Conservation (phyloP, 2,113 vertebrate species). For the Microcebus ravelobensis region DNA sequence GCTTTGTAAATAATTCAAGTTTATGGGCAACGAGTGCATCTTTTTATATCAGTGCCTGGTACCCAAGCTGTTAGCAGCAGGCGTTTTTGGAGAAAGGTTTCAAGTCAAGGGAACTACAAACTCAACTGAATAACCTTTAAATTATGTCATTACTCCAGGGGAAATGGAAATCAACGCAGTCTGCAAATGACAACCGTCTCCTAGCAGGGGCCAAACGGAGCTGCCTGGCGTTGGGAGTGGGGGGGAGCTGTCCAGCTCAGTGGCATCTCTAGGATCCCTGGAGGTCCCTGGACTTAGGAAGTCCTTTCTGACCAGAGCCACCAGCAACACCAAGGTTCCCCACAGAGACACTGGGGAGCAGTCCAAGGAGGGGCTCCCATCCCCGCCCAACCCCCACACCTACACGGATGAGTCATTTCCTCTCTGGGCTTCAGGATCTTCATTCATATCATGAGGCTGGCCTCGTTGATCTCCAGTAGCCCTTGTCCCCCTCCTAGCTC, state of each 20-base stretch:
- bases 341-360: not conserved
- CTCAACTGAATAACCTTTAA: slow-evolving; percentile 48
- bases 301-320: not conserved
- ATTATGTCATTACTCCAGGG: not conserved
- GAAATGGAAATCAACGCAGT: slow-evolving; percentile 24
- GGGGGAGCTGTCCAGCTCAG: not conserved
- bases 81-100: slow-evolving; percentile 42
- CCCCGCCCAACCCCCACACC: not conserved
- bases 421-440: slow-evolving; percentile 19
- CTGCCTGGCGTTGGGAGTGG: not conserved
- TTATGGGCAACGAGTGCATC: not conserved
- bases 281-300: not conserved
- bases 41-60: slow-evolving; percentile 37
- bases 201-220: not conserved
- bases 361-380: not conserved
- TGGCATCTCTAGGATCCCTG: not conserved
- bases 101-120: slow-evolving; percentile 7
- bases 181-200: not conserved
- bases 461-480: not conserved
- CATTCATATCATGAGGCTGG: not conserved
- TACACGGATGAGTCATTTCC: not conserved
- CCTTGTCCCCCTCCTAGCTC: not conserved
- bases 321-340: not conserved
- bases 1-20: not conserved
- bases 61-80: slow-evolving; percentile 35